Conservation (phyloP, 2,113 vertebrate genomes). For the Clinocottus analis region DNA sequence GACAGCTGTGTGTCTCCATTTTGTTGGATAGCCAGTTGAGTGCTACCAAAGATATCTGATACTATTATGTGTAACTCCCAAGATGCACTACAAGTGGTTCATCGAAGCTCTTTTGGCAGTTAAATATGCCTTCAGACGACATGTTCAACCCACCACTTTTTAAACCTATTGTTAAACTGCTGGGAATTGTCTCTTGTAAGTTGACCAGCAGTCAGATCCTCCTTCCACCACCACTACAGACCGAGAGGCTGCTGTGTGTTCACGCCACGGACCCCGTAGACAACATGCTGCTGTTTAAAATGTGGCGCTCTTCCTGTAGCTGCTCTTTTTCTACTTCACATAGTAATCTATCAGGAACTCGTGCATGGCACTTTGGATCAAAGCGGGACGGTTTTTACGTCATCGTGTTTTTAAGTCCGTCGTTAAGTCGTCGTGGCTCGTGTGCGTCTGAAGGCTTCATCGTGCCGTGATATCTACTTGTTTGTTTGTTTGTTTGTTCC, state of each 20-base stretch:
- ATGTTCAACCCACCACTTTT: neutral
- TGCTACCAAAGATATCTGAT: neutral
- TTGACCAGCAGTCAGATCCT: too few species aligned
- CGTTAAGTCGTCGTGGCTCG: slow-evolving; percentile 22
- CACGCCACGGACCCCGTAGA: neutral
- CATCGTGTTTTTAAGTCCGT: slow-evolving; percentile 43
- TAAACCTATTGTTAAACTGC: neutral
- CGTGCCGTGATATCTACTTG: neutral
- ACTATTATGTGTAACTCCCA: neutral
- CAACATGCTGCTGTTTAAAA: slow-evolving; percentile 35
- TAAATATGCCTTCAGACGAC: neutral
- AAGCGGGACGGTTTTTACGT: slow-evolving; percentile 38
- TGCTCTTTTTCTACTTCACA: slow-evolving; percentile 62
- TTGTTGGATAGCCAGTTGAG: neutral
- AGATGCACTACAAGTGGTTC: neutral
- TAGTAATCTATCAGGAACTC: slow-evolving; percentile 60
- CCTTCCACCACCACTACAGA: too few species aligned
- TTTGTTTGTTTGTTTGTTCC: neutral
- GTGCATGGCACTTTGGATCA: slow-evolving; percentile 63
- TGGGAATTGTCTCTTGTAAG: too few species aligned
- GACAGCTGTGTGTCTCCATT: rapidly evolving
- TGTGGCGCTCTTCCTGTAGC: slow-evolving; percentile 53
- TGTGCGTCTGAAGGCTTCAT: slow-evolving; percentile 21
- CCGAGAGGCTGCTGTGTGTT: too few species aligned
- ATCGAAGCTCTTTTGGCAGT: neutral